Evolutionary conservation across 2,797 vertebrate genomes (phyloP), one percentile per base, ranked within the genome.

Genomic region (Ciconia nigra): DNA sequence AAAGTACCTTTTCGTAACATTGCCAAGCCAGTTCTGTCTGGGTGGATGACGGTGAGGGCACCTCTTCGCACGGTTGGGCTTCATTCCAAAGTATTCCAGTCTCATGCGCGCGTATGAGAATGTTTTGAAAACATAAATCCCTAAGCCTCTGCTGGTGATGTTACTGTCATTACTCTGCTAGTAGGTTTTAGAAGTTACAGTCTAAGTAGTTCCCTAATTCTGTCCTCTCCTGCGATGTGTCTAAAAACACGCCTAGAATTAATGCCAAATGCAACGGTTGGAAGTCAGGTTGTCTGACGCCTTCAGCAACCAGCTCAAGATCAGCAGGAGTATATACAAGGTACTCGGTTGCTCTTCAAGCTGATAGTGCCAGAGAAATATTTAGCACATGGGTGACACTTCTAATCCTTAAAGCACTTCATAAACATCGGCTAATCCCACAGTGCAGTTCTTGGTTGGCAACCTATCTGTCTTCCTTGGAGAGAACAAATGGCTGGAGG

Each of bases 361-460:
- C 95, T 86, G 95, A 90, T 94, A 95, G 94, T 49, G 90, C 91
- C 59, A 33, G 87, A 25, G 89, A 86, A 91, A 63, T 95, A 96
- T 96, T 95, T 94, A 96, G 95, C 95, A 74, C 91, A 55, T 80
- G 91, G 94, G 96, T 94, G 96, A 93, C 94, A 86, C 82, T 91
- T 91, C 72, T 93, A 80, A 89, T 96, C 94, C 93, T 85, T 93
- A 87, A 93, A 95, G 94, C 82, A 47, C 95, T 95, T 84, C 91
- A 77, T 87, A 95, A 97, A 94, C 93, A 85, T 95, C 37, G 91
- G 87, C 91, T 96, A 89, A 96, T 96, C 94, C 95, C 87, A 10
- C 44, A 9, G 87, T 22, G 61, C 89, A 31, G 89, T 47, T 61
- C 95, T 89, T 58, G 67, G 89, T 89, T 94, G 94, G 94, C 89